Evolutionary conservation across 2,113 vertebrate genomes (phyloP), one percentile per base, ranked within the genome.

Genomic region (Syngnathus floridae): DNA sequence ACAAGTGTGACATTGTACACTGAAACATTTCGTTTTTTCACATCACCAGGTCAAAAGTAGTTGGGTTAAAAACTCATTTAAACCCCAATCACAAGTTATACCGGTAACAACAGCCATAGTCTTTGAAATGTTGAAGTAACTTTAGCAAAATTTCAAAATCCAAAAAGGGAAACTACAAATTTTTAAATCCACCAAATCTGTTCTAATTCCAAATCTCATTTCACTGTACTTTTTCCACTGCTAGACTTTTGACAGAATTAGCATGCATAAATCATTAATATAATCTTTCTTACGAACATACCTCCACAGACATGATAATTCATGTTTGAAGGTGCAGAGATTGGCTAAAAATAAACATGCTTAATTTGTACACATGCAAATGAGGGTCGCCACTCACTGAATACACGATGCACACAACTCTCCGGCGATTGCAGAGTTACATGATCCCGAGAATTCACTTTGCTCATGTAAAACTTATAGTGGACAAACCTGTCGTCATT

Each of bases 11-110:
- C 12, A 14, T 41, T 55, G 65, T 63, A 63, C 68, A 52, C 57
- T 26, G 46, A 63, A 14, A 52, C 63, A 14, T 7, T 22, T 52
- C 21, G 0, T 26, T n/a, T 65, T 65, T 45, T 16, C n/a, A 64
- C 70, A 61, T 63, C n/a, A 26, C 21, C 21, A 22, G 65, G 62
- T 43, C 21, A 65, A 49, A 19, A 37, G 35, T 12, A 21, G 8
- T 26, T 22, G 8, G 21, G 21, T 7, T 56, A 3, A 54, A 36
- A 67, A 21, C 19, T 10, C 4, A 3, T 51, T 51, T 51, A 7
- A 21, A 51, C 19, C 48, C 9, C 45, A 21, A 3, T 49, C 46
- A 49, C 46, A n/a, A 51, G 1, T 21, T 51, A 7, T 48, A 7
- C 2, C 2, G 19, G 17, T 21, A 4, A 21, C n/a, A 19, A 21